These are phyloP conservation scores for Tonatia bakeri DNA, from an alignment of 2,113 vertebrate species.

Conservation along the genomic window DNA sequence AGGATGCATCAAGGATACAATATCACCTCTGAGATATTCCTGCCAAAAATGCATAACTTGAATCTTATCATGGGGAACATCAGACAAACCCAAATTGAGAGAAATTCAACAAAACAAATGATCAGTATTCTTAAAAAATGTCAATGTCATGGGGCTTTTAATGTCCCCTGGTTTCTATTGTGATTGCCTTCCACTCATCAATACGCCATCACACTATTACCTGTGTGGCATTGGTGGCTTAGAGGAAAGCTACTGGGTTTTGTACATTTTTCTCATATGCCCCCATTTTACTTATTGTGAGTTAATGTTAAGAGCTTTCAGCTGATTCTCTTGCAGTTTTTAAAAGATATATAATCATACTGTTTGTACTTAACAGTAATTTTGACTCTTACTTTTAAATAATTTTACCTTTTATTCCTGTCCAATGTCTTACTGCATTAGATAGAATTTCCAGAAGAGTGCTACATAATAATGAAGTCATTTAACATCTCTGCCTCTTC, in stretches of 20 bases:
- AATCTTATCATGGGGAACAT: neutral
- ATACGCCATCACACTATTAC: neutral
- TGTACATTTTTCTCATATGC: neutral
- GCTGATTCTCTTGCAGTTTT: neutral
- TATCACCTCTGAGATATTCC: neutral
- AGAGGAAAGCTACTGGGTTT: neutral
- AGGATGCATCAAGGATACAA: neutral
- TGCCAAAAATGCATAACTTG: neutral
- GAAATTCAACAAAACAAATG: slow-evolving; percentile 16
- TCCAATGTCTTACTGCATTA: neutral
- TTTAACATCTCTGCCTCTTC: neutral
- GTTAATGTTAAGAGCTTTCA: slow-evolving; percentile 3
- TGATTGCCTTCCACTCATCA: neutral
- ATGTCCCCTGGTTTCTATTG: neutral
- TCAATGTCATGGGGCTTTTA: neutral
- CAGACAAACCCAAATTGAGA: neutral
- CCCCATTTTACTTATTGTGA: slow-evolving; percentile 12
- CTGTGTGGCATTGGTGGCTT: neutral
- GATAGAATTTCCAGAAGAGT: neutral
- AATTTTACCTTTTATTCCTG: slow-evolving; percentile 22
- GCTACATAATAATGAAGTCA: neutral
- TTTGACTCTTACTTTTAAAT: slow-evolving; percentile 37
- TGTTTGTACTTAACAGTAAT: slow-evolving; percentile 34
- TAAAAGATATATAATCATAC: slow-evolving; percentile 25
- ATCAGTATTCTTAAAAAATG: neutral